Evolutionary conservation across 2,797 vertebrate genomes (phyloP).

Genomic region (Sciaenops ocellatus): DNA sequence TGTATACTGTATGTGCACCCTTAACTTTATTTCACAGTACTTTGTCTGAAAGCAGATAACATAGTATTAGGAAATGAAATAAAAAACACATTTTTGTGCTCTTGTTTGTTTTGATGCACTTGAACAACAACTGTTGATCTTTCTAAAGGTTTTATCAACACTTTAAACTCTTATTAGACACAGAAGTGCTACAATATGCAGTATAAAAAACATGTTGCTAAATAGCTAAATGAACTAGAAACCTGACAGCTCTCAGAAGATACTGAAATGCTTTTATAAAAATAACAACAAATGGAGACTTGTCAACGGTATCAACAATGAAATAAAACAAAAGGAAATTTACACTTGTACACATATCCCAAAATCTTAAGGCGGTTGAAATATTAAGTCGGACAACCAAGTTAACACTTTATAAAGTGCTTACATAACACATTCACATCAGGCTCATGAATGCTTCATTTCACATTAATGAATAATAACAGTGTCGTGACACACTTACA

Average conservation of each 20-base stretch:
- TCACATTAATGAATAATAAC: conserved; percentile 68
- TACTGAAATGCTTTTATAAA: conserved; percentile 84
- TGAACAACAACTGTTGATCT: conserved; percentile 82
- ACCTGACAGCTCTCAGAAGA: conserved; percentile 84
- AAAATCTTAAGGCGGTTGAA: conserved; percentile 90
- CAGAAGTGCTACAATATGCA: conserved; percentile 90
- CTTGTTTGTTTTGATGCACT: conserved; percentile 88
- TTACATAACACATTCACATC: conserved; percentile 76
- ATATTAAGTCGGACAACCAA: conserved; percentile 84
- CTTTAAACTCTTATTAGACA: conserved; percentile 85
- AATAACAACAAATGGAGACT: conserved; percentile 84
- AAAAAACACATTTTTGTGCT: conserved; percentile 87
- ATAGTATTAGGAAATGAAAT: conserved; percentile 86
- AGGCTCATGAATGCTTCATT: conserved; percentile 78
- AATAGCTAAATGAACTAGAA: conserved; percentile 86
- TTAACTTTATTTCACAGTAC: conserved; percentile 90
- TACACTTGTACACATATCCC: conserved; percentile 85
- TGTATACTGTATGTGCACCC: conserved; percentile 82
- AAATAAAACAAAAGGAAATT: conserved; percentile 80
- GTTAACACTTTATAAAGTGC: conserved; percentile 78
- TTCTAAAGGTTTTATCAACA: conserved; percentile 82
- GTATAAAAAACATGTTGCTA: conserved; percentile 88
- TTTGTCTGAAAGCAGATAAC: conserved; percentile 90
- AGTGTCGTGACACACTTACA: conserved; percentile 49
- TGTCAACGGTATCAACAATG: conserved; percentile 83